Conservation (phyloP, 2,888 invertebrate species). For the Ypsolopha sequella region DNA sequence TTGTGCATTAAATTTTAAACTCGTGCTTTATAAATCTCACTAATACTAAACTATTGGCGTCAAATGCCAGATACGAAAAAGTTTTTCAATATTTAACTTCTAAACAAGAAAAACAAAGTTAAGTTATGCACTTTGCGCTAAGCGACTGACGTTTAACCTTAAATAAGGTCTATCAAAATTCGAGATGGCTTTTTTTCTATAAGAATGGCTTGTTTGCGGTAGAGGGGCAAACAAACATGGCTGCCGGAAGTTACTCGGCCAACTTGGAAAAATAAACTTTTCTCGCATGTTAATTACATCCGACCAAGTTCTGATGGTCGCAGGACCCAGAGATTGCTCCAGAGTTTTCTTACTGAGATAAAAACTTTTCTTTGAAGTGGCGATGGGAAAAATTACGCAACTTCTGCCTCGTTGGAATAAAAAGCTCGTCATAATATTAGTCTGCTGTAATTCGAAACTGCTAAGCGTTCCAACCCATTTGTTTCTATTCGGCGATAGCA, state of each 20-base stretch:
- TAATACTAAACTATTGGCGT: no score
- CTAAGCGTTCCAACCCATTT: no score
- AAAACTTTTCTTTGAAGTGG: neutral
- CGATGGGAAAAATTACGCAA: neutral
- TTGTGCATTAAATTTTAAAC: no score
- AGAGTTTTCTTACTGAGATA: neutral
- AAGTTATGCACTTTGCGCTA: no score
- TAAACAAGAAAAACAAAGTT: constrained; percentile 6
- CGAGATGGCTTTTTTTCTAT: constrained; percentile 34
- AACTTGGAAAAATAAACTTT: constrained; percentile 27
- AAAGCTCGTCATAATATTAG: no score
- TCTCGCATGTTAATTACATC: constrained; percentile 33
- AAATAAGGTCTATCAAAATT: constrained; percentile 31
- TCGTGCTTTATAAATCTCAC: no score
- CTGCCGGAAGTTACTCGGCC: constrained; percentile 6
- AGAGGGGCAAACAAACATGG: constrained; percentile 21
- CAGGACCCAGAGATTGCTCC: neutral
- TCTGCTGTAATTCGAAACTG: no score
- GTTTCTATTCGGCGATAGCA: no score
- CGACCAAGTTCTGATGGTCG: neutral
- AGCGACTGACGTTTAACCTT: no score
- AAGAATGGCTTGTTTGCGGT: constrained; percentile 39
- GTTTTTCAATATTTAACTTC: no score
- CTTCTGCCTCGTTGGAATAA: neutral
- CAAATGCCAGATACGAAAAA: no score